Evolutionary conservation across 2,888 invertebrate species (phyloP).

Genomic region (Palloptera scutellata): DNA sequence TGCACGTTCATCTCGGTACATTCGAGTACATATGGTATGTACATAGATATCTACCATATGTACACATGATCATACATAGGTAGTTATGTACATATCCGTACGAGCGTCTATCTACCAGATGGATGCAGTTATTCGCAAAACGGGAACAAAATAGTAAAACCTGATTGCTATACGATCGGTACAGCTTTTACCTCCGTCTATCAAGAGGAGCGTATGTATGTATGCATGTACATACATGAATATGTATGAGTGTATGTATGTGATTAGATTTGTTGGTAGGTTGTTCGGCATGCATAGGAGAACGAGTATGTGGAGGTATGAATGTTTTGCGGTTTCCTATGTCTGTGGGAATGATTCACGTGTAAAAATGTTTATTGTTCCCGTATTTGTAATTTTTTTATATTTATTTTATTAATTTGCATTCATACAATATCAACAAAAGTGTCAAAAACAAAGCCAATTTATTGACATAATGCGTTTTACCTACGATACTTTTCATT

Average conservation of each 20-base stretch:
- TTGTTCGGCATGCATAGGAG: not conserved
- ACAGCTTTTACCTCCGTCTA: not conserved
- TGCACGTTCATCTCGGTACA: too few relatives aligned
- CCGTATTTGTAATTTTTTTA: not conserved
- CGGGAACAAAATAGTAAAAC: slow-evolving; percentile 11
- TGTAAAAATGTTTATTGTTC: not conserved
- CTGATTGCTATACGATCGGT: slow-evolving; percentile 5
- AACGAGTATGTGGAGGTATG: not conserved
- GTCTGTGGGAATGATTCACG: too few relatives aligned
- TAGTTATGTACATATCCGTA: too few relatives aligned
- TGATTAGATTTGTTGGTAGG: not conserved
- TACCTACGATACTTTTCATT: too few relatives aligned
- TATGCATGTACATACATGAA: not conserved
- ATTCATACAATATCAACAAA: too few relatives aligned
- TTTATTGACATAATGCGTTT: too few relatives aligned
- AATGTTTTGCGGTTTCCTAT: too few relatives aligned
- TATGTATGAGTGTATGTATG: not conserved
- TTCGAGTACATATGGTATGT: too few relatives aligned
- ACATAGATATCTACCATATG: too few relatives aligned
- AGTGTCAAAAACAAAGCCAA: too few relatives aligned
- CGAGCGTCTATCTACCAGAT: slow-evolving; percentile 18
- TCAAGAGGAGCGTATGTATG: not conserved
- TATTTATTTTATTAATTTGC: not conserved
- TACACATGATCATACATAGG: too few relatives aligned
- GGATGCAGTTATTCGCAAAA: slow-evolving; percentile 17